Base-by-base conservation (phyloP, 2,797 vertebrate genomes). In the Cephalopachus bancanus region DNA sequence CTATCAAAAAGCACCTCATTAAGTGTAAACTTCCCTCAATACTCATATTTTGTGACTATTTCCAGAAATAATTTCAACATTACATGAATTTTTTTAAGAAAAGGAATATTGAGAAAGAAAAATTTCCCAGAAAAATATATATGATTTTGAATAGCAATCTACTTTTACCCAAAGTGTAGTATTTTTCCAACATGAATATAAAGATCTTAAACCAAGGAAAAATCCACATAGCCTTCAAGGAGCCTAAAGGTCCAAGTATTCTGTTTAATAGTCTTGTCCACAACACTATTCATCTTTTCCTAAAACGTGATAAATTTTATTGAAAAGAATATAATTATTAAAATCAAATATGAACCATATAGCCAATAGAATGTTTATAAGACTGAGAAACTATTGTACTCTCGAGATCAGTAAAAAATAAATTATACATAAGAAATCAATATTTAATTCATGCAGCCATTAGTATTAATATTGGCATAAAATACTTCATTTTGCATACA, bases 381-480 rank as follows among this genome's bases (percentile, higher is more conserved):
- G 83, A 91, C 19, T 67, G 20, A 91, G 51, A 97, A 97, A 93
- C 49, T 92, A 15, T 30, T 89, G 65, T 89, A 84, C 12, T 94
- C 60, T 33, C 44, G 24, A 91, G 24, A 94, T 81, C 65, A 97
- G 91, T 93, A 92, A 94, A 95, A 95, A 94, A 44, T 79, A 96
- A 93, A 95, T 96, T 88, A 94, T 49, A 89, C 28, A 93, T 87
- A 84, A 96, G 93, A 97, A 92, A 84, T 93, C 90, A 95, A 72
- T 96, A 94, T 3, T 93, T 86, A 92, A 96, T 95, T 94, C 85
- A 90, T 53, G 19, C 0, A 96, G 17, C 20, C 59, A 84, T 96
- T 71, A 65, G 53, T 87, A 95, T 89, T 89, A 95, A 84, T 88
- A 89, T 0, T 83, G 24, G 30, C 12, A 24, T 89, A 95, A 95